phyloP scores from a whole-genome alignment of 2,113 vertebrate genomes.

The Pionites leucogaster region DNA sequence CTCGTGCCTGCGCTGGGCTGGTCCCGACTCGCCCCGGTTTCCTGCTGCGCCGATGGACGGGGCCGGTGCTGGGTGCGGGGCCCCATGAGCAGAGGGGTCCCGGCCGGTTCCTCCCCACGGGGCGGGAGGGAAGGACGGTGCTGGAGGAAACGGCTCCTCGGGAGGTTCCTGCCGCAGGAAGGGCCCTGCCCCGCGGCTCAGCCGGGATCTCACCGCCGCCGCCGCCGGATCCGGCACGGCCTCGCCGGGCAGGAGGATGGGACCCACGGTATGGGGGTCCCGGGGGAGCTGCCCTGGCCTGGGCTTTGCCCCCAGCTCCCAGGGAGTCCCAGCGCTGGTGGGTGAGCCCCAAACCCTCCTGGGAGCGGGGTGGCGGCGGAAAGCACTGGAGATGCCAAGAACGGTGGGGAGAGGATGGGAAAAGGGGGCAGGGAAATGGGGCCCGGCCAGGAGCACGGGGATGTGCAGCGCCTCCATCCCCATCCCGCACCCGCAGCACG shows the following conservation, averaged over 20 bases:
- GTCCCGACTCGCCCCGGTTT: conserved; percentile 21
- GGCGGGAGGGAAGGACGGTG: background rate
- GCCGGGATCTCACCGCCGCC: background rate
- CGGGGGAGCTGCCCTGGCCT: background rate
- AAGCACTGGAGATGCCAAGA: background rate
- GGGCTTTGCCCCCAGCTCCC: background rate
- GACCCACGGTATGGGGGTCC: background rate
- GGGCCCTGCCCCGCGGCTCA: conserved; percentile 26
- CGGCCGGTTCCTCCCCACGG: background rate
- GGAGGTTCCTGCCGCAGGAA: conserved; percentile 59
- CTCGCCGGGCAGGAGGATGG: background rate
- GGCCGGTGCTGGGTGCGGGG: background rate
- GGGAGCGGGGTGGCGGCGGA: rapidly evolving
- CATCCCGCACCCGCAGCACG: background rate
- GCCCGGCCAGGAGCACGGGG: too few relatives aligned
- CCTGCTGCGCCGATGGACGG: background rate
- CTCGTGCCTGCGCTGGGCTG: background rate
- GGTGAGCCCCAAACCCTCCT: background rate
- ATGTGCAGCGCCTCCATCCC: background rate
- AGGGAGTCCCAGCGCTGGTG: background rate
- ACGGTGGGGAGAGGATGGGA: background rate
- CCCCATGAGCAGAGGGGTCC: background rate
- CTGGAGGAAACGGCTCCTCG: conserved; percentile 27
- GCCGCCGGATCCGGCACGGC: background rate
- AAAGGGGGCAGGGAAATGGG: background rate